Evolutionary conservation across 2,797 vertebrate genomes (phyloP).

Genomic region (Lacerta agilis): DNA sequence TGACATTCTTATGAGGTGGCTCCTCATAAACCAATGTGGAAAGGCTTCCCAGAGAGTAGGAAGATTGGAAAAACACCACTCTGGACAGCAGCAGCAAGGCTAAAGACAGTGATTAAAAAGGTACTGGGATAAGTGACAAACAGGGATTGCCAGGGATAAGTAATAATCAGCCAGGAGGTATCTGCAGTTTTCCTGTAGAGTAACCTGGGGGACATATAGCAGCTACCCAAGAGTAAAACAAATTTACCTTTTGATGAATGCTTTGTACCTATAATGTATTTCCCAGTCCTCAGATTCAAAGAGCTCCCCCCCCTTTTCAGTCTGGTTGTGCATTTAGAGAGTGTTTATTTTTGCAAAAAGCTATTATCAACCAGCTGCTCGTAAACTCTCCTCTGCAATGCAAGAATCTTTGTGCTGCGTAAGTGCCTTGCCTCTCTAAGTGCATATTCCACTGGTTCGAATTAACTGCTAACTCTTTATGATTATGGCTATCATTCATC

Average conservation of each 20-base stretch:
- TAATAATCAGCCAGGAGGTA: background rate
- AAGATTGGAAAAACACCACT: background rate
- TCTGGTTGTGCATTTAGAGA: slow-evolving; percentile 59
- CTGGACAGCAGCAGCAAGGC: background rate
- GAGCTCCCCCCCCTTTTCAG: background rate
- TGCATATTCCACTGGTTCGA: slow-evolving; percentile 58
- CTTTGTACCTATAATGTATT: slow-evolving; percentile 26
- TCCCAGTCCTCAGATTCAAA: slow-evolving; percentile 46
- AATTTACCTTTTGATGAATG: slow-evolving; percentile 30
- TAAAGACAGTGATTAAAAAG: background rate
- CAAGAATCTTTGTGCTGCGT: slow-evolving; percentile 50
- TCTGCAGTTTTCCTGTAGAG: background rate
- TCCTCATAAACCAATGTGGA: background rate
- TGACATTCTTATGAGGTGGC: background rate
- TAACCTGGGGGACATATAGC: background rate
- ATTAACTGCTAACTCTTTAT: slow-evolving; percentile 56
- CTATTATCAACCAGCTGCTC: slow-evolving; percentile 68
- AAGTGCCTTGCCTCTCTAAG: slow-evolving; percentile 48
- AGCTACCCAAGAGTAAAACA: slow-evolving; percentile 12
- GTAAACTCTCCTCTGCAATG: slow-evolving; percentile 58
- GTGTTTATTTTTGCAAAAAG: slow-evolving; percentile 64
- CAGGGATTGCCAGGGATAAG: background rate
- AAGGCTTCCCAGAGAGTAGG: background rate
- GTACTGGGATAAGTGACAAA: background rate
- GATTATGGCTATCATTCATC: slow-evolving; percentile 56